phyloP scores from a whole-genome alignment of 2,113 vertebrate genomes.

The Cavia porcellus region DNA sequence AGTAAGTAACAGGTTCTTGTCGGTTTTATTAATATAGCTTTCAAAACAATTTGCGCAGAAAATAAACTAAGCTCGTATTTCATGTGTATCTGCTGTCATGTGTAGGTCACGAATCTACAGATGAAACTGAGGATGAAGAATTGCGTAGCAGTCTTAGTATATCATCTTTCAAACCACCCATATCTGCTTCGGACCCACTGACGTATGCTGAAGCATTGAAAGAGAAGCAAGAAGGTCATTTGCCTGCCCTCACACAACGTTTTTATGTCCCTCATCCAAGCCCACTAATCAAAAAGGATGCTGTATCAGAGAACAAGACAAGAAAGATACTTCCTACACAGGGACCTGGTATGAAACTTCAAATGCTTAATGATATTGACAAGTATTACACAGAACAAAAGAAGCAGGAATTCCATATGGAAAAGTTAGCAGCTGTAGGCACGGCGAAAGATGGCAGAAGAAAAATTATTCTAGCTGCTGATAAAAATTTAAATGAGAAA shows the following conservation, averaged over 20 bases:
- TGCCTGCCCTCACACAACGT: not conserved
- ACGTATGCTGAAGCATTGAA: constrained; percentile 51
- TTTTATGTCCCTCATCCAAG: not conserved
- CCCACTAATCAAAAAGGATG: not conserved
- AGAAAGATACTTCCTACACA: constrained; percentile 38
- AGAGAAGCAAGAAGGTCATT: constrained; percentile 59
- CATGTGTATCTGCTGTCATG: constrained; percentile 51
- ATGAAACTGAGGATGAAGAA: constrained; percentile 44
- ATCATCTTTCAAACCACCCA: constrained; percentile 67
- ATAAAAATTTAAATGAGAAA: constrained; percentile 58
- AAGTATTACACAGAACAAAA: constrained; percentile 70
- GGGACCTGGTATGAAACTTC: constrained; percentile 70
- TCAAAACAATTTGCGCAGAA: constrained; percentile 7
- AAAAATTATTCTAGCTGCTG: not conserved
- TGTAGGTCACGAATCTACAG: constrained; percentile 41
- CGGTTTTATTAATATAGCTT: constrained; percentile 35
- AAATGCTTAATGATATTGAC: constrained; percentile 79
- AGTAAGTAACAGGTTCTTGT: not conserved
- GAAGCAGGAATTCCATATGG: constrained; percentile 30
- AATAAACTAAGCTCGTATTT: not conserved
- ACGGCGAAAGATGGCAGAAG: not conserved
- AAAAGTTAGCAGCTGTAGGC: constrained; percentile 41
- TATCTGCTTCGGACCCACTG: constrained; percentile 16
- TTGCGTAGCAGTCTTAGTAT: constrained; percentile 65
- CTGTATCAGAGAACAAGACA: not conserved